Percentiles rank a stretch among this genome's conserved stretches.
These are phyloP conservation scores for Coracias cyanogaster DNA, from an alignment of 2,797 vertebrate genomes.

Conservation along the genomic window DNA sequence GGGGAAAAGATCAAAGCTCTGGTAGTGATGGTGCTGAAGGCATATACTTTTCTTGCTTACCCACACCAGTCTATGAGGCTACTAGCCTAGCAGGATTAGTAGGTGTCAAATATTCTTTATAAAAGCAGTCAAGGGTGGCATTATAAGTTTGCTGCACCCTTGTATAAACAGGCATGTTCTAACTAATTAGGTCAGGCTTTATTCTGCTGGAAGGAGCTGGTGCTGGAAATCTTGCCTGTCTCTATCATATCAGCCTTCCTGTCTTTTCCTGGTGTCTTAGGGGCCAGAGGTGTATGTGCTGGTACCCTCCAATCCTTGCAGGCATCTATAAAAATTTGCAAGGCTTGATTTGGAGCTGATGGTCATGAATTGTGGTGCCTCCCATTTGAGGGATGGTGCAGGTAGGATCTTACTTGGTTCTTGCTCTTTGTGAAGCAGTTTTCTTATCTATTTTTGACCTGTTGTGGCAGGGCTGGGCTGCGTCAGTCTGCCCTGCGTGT, in stretches of 20 bases:
- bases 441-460: background rate
- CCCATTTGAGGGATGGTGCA: background rate
- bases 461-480: background rate
- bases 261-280: background rate
- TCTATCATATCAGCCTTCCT: background rate
- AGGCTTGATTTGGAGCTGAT: background rate
- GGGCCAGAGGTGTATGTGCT: background rate
- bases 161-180: background rate
- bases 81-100: background rate
- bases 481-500: background rate
- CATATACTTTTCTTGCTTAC: background rate
- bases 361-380: background rate
- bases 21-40: background rate
- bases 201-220: background rate
- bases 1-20: background rate
- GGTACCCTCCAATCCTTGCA: background rate
- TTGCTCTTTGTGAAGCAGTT: background rate
- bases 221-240: background rate
- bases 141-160: background rate
- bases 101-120: background rate
- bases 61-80: background rate
- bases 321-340: background rate
- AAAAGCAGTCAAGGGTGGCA: background rate
- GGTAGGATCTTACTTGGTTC: background rate
- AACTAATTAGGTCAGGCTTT: background rate